Evolutionary conservation across 2,888 invertebrate genomes (phyloP), one percentile per base, ranked within the genome.

Genomic region (Tetragonisca angustula): DNA sequence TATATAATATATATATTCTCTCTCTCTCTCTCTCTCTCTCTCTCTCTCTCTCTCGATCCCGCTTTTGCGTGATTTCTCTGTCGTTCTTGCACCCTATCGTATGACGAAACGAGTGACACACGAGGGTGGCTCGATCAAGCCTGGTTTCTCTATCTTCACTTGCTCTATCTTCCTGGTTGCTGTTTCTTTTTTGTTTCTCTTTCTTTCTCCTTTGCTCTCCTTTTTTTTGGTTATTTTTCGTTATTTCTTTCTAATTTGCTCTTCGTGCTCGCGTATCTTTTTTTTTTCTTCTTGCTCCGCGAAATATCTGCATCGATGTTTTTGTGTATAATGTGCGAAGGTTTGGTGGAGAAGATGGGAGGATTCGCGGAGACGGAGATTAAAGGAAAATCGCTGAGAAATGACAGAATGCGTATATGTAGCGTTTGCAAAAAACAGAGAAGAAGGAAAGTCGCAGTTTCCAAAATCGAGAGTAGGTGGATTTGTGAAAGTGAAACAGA

Each of bases 221-320:
- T 52, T 19, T 61, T 61, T 24, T 61, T 61, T 24, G 9, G 61
- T 61, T 61, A 61, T 61, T 61, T 61, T 27, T 43, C 52, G 62
- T 74, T 4, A 19, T 50, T 56, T 68, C 62, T 27, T 36, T 70
- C 65, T 43, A 36, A 11, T n/a, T 50, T 56, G 24, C 54, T 52
- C 49, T 11, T 27, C 50, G 21, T 32, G 2, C 49, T 49, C 24
- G 24, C 70, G n/a, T n/a, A 56, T 52, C 67, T 50, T 43, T 24
- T 2, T 27, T 27, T 27, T 1, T 56, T 21, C n/a, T 9, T 4
- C 4, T 13, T 3, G 2, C 2, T 4, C n/a, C 88, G 83, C 81
- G 76, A 90, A 88, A 88, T 86, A 88, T 81, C 79, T 62, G 77
- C 83, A 75, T 54, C 81, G 81, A 85, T 43, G 9, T 43, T 43